These are phyloP conservation scores for Heliconius ismenius DNA, from an alignment of 2,888 invertebrate genomes.

Conservation along the genomic window DNA sequence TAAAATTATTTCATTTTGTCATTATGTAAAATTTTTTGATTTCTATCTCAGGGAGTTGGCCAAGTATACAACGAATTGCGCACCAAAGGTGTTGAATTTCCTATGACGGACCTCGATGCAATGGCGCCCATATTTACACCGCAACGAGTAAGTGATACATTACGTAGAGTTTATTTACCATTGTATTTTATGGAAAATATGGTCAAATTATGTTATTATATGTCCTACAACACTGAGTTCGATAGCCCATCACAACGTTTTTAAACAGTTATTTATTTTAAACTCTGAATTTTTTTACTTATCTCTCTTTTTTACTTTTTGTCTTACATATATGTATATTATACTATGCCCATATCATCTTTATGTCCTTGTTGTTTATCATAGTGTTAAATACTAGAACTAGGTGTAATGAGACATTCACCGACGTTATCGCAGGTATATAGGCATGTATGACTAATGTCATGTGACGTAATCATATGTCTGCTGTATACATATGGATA, in stretches of 20 bases:
- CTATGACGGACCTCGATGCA: constrained; percentile 95
- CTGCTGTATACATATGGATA: too few relatives aligned
- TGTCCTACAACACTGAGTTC: too few relatives aligned
- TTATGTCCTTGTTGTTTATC: background rate
- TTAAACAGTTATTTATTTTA: background rate
- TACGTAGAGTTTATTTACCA: background rate
- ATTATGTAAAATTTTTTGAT: background rate
- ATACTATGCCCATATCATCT: background rate
- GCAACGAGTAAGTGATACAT: constrained; percentile 85
- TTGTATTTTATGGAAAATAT: background rate
- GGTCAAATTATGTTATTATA: background rate
- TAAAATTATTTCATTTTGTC: background rate
- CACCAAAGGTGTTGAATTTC: constrained; percentile 98
- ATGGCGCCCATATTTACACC: constrained; percentile 97
- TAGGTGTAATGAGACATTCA: background rate
- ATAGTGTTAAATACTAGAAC: background rate
- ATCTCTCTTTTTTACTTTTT: too few relatives aligned
- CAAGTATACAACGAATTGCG: constrained; percentile 97
- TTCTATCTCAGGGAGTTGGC: constrained; percentile 87
- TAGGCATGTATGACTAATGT: too few relatives aligned
- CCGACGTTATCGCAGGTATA: background rate
- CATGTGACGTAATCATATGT: too few relatives aligned
- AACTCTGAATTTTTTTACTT: background rate
- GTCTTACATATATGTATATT: background rate
- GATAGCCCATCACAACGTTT: background rate